phyloP scores from a whole-genome alignment of 2,888 invertebrate genomes.

The Steinernema scapterisci region DNA sequence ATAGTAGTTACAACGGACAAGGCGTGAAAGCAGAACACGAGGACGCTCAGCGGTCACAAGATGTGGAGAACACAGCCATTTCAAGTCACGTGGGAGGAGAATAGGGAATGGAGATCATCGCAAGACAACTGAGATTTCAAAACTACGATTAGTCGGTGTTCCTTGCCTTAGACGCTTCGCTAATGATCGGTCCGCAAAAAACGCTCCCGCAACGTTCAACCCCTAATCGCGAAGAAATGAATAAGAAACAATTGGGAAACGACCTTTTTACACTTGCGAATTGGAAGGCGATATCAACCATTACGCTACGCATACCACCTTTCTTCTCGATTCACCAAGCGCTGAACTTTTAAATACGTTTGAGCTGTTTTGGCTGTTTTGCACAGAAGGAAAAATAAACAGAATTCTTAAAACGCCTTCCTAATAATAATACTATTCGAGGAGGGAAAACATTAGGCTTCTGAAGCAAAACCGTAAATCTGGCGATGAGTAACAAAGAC shows the following conservation, averaged over 20 bases:
- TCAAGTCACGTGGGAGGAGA: neutral
- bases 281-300: neutral
- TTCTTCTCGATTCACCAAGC: too few relatives aligned
- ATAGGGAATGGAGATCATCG: neutral
- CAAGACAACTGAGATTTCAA: neutral
- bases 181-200: neutral
- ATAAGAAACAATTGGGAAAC: slow-evolving; percentile 21
- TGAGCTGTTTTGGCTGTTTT: too few relatives aligned
- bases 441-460: too few relatives aligned
- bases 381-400: too few relatives aligned
- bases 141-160: neutral
- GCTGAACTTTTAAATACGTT: too few relatives aligned
- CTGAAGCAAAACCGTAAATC: too few relatives aligned
- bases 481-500: neutral
- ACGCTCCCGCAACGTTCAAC: neutral
- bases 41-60: too few relatives aligned
- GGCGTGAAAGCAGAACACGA: too few relatives aligned
- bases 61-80: neutral
- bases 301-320: too few relatives aligned
- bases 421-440: too few relatives aligned
- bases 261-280: slow-evolving; percentile 28
- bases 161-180: neutral
- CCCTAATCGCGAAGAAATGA: neutral
- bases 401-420: too few relatives aligned
- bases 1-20: too few relatives aligned